A percentile compares a stretch with the other conserved stretches of the same genome.
phyloP scores from a whole-genome alignment of 2,888 invertebrate species.

The Drosophila anceps region DNA sequence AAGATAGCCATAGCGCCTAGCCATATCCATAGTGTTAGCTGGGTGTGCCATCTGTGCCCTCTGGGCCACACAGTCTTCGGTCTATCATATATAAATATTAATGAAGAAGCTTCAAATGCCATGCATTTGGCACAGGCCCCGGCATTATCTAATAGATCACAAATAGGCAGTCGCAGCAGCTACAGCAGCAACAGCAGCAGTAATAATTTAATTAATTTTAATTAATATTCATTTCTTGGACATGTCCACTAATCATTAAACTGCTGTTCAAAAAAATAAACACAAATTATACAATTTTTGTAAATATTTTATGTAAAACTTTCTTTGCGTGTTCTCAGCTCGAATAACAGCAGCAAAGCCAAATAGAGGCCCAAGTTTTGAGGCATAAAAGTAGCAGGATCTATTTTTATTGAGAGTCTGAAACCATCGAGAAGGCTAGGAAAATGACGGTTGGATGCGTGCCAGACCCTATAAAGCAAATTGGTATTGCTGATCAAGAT shows the following conservation, averaged over 20 bases:
- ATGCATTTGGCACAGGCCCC: conserved; percentile 45
- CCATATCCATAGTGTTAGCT: background rate
- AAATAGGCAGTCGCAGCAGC: background rate
- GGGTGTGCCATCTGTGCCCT: conserved; percentile 48
- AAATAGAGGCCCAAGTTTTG: no score
- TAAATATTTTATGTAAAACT: conserved; percentile 19
- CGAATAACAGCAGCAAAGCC: no score
- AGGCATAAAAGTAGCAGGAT: no score
- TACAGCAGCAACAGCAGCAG: conserved; percentile 8
- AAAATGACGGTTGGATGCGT: background rate
- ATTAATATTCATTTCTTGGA: conserved; percentile 50
- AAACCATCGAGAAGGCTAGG: no score
- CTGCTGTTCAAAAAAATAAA: conserved; percentile 3
- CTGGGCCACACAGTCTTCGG: conserved; percentile 22
- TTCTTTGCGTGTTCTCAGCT: conserved; percentile 11
- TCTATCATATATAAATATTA: conserved; percentile 44
- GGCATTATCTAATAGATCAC: conserved; percentile 53
- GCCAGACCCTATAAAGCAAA: background rate
- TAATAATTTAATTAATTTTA: conserved; percentile 43
- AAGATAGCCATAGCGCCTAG: background rate
- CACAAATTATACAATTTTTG: background rate
- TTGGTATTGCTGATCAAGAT: background rate
- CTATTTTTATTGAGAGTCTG: no score
- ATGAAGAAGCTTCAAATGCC: conserved; percentile 40
- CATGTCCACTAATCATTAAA: conserved; percentile 26